Percentiles rank a stretch among this genome's conserved stretches.
Evolutionary conservation across 2,888 invertebrate genomes (phyloP).

Genomic region (Lasioglossum morio): DNA sequence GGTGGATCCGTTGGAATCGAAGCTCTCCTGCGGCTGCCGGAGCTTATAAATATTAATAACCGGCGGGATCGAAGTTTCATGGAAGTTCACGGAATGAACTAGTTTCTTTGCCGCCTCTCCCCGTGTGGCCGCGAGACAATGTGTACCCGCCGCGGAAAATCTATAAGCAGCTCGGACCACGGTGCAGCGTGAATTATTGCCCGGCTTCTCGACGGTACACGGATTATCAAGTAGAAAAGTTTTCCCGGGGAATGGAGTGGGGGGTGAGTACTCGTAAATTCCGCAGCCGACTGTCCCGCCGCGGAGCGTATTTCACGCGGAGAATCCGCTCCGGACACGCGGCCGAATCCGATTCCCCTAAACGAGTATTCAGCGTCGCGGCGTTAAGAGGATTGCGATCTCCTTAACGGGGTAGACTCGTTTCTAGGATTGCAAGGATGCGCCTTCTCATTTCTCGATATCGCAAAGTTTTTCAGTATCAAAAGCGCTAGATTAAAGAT

Average conservation of each 20-base stretch:
- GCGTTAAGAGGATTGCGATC: constrained; percentile 53
- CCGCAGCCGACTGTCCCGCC: not conserved
- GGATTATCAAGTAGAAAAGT: constrained; percentile 45
- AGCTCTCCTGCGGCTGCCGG: not conserved
- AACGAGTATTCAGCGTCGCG: constrained; percentile 49
- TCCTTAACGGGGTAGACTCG: not conserved
- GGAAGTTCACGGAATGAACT: constrained; percentile 8
- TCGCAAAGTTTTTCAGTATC: no score
- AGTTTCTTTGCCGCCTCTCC: not conserved
- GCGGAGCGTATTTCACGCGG: constrained; percentile 17
- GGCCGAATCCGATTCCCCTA: constrained; percentile 51
- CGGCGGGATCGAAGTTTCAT: constrained; percentile 14
- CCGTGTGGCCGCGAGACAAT: constrained; percentile 3
- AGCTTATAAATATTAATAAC: constrained; percentile 33
- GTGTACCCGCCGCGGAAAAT: constrained; percentile 14
- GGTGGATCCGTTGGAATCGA: not conserved
- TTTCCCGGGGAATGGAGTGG: not conserved
- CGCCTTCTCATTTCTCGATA: no score
- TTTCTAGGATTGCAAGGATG: no score
- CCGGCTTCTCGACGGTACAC: constrained; percentile 26
- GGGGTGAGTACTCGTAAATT: constrained; percentile 41
- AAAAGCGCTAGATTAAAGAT: no score
- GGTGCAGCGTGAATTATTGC: constrained; percentile 40
- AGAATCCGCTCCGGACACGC: constrained; percentile 23
- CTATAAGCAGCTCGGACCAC: not conserved